phyloP scores from a whole-genome alignment of 2,888 invertebrate genomes.

The Trissolcus japonicus region DNA sequence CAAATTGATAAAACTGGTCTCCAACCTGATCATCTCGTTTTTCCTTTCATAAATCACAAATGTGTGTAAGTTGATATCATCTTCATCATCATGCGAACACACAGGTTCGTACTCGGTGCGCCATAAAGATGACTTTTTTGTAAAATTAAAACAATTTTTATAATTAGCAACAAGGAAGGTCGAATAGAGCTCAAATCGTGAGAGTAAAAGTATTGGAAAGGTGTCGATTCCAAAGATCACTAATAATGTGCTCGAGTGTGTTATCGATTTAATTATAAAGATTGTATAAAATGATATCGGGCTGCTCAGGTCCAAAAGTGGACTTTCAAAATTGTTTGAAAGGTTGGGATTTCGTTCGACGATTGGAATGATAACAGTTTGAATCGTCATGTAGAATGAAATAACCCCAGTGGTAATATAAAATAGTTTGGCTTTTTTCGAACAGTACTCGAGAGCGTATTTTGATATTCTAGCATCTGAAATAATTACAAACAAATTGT shows the following conservation, averaged over 20 bases:
- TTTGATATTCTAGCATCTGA: too few relatives aligned
- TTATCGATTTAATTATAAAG: neutral
- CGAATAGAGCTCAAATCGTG: constrained; percentile 21
- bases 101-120: too few relatives aligned
- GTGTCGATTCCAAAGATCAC: constrained; percentile 24
- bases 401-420: too few relatives aligned
- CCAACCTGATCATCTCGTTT: neutral
- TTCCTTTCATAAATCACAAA: constrained; percentile 24
- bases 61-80: neutral
- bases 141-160: constrained; percentile 14
- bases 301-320: neutral
- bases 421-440: too few relatives aligned
- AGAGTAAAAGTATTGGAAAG: constrained; percentile 26
- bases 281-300: neutral
- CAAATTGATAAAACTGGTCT: constrained; percentile 7
- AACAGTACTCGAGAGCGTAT: too few relatives aligned
- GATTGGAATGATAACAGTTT: too few relatives aligned
- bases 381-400: too few relatives aligned
- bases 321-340: too few relatives aligned
- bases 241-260: neutral
- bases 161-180: constrained; percentile 22
- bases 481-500: too few relatives aligned
- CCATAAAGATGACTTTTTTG: too few relatives aligned
- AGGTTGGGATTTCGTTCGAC: too few relatives aligned
- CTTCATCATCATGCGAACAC: constrained; percentile 3